phyloP scores from a whole-genome alignment of 1,140 invertebrate species.

The Drosophila ogumai region DNA sequence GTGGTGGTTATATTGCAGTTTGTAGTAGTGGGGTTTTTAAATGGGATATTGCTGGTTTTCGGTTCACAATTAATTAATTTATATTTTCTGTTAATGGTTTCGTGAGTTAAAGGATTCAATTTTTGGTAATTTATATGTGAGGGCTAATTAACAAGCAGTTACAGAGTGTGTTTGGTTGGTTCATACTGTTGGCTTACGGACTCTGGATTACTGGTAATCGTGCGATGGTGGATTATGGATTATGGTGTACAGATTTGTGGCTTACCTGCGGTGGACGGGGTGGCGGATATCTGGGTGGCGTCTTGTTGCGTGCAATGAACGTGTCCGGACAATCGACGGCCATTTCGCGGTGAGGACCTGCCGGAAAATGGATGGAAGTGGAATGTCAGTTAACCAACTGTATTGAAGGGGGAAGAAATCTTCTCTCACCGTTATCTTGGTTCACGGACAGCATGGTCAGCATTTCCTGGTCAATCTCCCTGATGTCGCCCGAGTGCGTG shows the following conservation, averaged over 20 bases:
- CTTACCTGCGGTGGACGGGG: conserved; percentile 87
- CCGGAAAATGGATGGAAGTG: conserved; percentile 53
- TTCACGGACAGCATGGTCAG: conserved; percentile 89
- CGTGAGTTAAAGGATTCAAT: background rate
- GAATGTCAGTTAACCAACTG: background rate
- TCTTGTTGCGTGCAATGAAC: conserved; percentile 96
- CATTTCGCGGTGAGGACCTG: conserved; percentile 96
- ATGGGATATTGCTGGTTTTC: background rate
- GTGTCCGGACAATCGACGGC: conserved; percentile 98
- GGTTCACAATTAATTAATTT: background rate
- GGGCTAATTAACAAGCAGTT: background rate
- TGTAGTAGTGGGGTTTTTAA: background rate
- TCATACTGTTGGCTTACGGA: background rate
- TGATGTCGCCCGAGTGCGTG: conserved; percentile 78
- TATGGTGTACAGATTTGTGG: background rate
- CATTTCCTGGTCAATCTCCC: conserved; percentile 88
- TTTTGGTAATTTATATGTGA: background rate
- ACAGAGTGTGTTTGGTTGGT: conserved; percentile 2
- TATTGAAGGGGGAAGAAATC: background rate
- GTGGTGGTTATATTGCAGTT: background rate
- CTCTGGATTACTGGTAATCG: background rate
- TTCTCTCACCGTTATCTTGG: conserved; percentile 88
- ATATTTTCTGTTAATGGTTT: background rate
- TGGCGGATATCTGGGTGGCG: conserved; percentile 95
- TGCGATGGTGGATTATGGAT: background rate